Base-by-base conservation (phyloP, 2,113 vertebrate species). In the Neodontobutis hainanensis region DNA sequence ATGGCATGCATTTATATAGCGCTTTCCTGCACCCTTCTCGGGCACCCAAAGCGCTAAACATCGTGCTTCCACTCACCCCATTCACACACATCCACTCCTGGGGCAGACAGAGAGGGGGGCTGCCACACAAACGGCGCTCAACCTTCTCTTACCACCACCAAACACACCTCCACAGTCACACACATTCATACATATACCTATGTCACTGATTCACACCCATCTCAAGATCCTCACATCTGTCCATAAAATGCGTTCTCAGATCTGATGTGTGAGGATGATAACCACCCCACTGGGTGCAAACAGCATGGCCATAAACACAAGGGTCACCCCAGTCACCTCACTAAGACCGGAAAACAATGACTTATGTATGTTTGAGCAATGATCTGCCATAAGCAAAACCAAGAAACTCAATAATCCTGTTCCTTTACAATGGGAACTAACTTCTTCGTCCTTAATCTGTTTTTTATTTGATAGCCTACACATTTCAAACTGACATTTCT, bases 361-460 rank as follows among this genome's bases (percentile, higher is more conserved):
- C 52, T 48, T 40, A 72, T 64, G 61, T 60, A 64, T 68, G 65
- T 73, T 71, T 8, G 49, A 61, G 45, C 76, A 75, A 59, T 44
- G 57, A 81, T 82, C 65, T 84, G 68, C 66, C 73, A 83, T 55
- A 73, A 76, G 73, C 83, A 81, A 27, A 84, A 68, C 76, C 78
- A 70, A 42, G 70, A 75, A 72, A 80, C 80, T 81, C 68, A 73
- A 61, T 75, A 73, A 61, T 75, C 44, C 70, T 50, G 66, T 59
- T 80, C 64, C 73, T 59, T 83, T 68, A 47, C 78, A 61, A 40
- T n/a, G 6, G 9, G 9, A 45, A 52, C 55, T 12, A 16, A 67
- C 64, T 70, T 56, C 63, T 44, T 76, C 51, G 47, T 57, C 68
- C 65, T 55, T 78, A 81, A 73, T 73, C 49, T 77, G 46, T 58